Percentiles rank a stretch among this genome's conserved stretches.
phyloP scores from a whole-genome alignment of 2,888 invertebrate species.

The Hemaris fuciformis region DNA sequence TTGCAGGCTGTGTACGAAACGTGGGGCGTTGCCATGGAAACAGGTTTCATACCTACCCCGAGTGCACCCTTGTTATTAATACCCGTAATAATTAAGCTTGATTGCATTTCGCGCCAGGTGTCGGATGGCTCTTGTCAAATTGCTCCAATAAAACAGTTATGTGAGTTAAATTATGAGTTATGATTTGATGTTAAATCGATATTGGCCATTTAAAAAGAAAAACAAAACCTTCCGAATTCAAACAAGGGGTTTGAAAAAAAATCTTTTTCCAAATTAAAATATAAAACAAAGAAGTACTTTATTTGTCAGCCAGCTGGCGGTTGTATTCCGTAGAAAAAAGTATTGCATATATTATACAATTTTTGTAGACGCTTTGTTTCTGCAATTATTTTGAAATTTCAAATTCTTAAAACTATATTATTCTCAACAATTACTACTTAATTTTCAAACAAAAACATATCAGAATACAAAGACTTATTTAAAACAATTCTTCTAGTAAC shows the following conservation, averaged over 20 bases:
- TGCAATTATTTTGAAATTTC: not conserved
- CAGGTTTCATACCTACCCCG: slow-evolving; percentile 61
- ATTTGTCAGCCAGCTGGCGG: not conserved
- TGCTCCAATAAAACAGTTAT: slow-evolving; percentile 18
- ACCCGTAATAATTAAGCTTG: slow-evolving; percentile 81
- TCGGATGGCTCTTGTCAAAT: slow-evolving; percentile 71
- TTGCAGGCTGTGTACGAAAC: slow-evolving; percentile 68
- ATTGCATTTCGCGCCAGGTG: slow-evolving; percentile 81
- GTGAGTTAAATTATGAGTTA: not conserved
- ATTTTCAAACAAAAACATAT: no score
- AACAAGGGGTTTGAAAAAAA: not conserved
- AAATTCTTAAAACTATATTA: no score
- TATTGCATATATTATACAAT: not conserved
- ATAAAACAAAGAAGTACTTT: not conserved
- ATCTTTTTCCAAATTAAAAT: not conserved
- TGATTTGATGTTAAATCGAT: not conserved
- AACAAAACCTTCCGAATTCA: not conserved
- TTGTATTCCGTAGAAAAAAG: not conserved
- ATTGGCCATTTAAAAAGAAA: not conserved
- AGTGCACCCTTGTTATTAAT: slow-evolving; percentile 81
- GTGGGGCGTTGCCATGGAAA: slow-evolving; percentile 74
- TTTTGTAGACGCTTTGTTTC: not conserved
- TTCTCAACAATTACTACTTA: no score
- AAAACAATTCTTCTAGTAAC: no score
- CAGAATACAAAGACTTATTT: no score